Evolutionary conservation across 2,797 vertebrate genomes (phyloP), one percentile per base, ranked within the genome.

Genomic region (Aeoliscus strigatus): DNA sequence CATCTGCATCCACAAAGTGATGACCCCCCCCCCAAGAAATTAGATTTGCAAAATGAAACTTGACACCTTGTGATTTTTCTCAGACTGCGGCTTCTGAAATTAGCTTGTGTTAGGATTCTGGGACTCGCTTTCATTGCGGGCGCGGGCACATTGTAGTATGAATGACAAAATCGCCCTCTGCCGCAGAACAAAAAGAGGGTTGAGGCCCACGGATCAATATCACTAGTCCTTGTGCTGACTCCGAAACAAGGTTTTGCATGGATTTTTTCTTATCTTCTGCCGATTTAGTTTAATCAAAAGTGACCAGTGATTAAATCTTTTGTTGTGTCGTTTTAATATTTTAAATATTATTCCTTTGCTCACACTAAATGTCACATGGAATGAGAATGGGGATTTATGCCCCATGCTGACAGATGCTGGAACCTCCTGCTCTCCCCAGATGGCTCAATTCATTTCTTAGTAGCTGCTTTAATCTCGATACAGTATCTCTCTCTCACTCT

Each of bases 251-350:
- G 41, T 52, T 73, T 58, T 42, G 40, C 57, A 73, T 48, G 37
- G 54, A 71, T 45, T 45, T 39, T 39, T 32, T 27, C 25, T 60
- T 62, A 31, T 61, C 32, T 64, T 65, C 26, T 69, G 29, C 77
- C 70, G 81, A 56, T 74, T 84, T 74, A 86, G 62, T 81, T 82
- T 82, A 88, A 87, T 89, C 75, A 84, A 80, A 83, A 62, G 5
- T 68, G 70, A 81, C 73, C 66, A 58, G 80, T 85, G 83, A 81
- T 87, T 82, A 68, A 74, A 85, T 87, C 66, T 65, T 41, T 74
- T 68, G 55, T 80, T 76, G 51, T 46, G 46, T 75, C 79, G 40
- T 70, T 71, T 84, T 68, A 82, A 54, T 57, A 40, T 66, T 67
- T 79, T 42, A 56, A 54, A 72, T 11, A 43, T 14, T 32, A 26